Conservation (phyloP, 2,113 vertebrate species). For the Neogale vison region DNA sequence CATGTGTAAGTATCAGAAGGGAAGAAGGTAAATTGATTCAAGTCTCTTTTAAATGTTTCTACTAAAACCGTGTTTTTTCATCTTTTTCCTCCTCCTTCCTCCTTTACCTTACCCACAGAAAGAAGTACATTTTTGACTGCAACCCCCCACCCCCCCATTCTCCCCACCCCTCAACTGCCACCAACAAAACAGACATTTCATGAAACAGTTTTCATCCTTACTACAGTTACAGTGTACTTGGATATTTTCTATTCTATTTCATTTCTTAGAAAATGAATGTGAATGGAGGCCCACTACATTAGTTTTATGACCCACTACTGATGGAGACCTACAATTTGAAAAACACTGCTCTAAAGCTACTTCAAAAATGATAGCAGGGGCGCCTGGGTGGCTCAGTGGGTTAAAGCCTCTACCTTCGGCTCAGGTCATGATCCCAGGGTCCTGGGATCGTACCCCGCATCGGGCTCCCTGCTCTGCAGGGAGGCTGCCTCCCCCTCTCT, state of each 20-base stretch:
- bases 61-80: neutral
- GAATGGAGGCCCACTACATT: neutral
- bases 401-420: too few species aligned
- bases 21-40: neutral
- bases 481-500: too few species aligned
- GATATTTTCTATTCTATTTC: constrained; percentile 14
- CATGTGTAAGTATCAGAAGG: neutral
- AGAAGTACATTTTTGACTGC: neutral
- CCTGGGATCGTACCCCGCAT: neutral
- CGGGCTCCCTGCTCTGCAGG: neutral
- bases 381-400: neutral
- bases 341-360: neutral
- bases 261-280: constrained; percentile 5
- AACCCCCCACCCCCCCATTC: neutral
- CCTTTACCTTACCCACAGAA: neutral
- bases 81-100: neutral
- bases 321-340: neutral
- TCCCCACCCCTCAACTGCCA: neutral
- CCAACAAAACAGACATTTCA: neutral
- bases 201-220: neutral
- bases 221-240: neutral
- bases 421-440: too few species aligned
- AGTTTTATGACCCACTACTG: neutral
- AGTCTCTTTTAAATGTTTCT: constrained; percentile 30
- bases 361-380: neutral